Percentiles rank a stretch among this genome's conserved stretches.
Evolutionary conservation across 1,140 invertebrate species (phyloP).

Genomic region (Drosophila nigrodunni): DNA sequence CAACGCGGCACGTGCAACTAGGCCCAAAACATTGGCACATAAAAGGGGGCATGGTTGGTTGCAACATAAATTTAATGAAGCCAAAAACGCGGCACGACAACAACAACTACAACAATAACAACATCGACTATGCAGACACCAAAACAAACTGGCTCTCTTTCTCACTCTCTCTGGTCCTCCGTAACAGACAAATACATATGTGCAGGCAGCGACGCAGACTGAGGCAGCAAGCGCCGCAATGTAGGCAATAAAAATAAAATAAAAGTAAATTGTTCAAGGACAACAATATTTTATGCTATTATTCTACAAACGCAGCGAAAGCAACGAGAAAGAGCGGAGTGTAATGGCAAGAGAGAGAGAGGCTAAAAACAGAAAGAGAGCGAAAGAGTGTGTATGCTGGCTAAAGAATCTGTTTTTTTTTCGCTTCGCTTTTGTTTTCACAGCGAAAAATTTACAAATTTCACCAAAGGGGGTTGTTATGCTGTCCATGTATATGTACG

Average conservation of each 20-base stretch:
- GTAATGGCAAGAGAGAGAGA: neutral
- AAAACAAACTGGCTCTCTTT: slow-evolving; percentile 35
- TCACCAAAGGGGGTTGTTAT: slow-evolving; percentile 38
- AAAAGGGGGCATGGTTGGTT: slow-evolving; percentile 39
- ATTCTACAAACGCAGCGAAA: slow-evolving; percentile 59
- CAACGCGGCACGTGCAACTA: slow-evolving; percentile 79
- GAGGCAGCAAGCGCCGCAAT: slow-evolving; percentile 41
- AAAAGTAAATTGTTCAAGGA: slow-evolving; percentile 84
- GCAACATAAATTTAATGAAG: slow-evolving; percentile 84
- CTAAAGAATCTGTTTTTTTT: slow-evolving; percentile 25
- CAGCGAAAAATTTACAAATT: slow-evolving; percentile 53
- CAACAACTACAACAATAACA: slow-evolving; percentile 53
- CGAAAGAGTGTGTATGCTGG: slow-evolving; percentile 18
- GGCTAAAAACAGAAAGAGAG: neutral
- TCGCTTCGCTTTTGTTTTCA: slow-evolving; percentile 28
- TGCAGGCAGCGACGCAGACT: slow-evolving; percentile 17
- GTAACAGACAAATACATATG: slow-evolving; percentile 36
- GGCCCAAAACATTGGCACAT: slow-evolving; percentile 54
- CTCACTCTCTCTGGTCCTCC: slow-evolving; percentile 11
- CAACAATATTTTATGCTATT: slow-evolving; percentile 83
- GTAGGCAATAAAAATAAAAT: slow-evolving; percentile 83
- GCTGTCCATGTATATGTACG: slow-evolving; percentile 12
- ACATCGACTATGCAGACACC: slow-evolving; percentile 51
- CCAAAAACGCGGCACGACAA: slow-evolving; percentile 69
- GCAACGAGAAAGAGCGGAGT: neutral